A percentile compares a stretch with the other conserved stretches of the same genome.
Evolutionary conservation across 2,113 vertebrate species (phyloP).

Genomic region (Oostethus manadensis): DNA sequence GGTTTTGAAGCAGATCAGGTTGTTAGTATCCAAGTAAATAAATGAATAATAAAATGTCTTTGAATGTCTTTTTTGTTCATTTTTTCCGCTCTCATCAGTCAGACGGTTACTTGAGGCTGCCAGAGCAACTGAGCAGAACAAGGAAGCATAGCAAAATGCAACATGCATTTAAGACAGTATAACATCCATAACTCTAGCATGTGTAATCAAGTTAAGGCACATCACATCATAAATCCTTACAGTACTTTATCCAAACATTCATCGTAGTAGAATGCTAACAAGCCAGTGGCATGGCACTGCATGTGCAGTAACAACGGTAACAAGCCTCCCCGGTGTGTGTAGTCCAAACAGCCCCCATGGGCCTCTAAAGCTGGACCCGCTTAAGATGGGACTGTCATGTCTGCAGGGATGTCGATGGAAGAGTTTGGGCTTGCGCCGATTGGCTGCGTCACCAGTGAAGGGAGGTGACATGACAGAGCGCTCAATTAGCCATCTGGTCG

Average conservation of each 20-base stretch:
- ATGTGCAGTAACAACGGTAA: conserved; percentile 44
- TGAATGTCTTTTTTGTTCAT: too few species aligned
- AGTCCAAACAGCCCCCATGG: conserved; percentile 41
- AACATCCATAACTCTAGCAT: too few species aligned
- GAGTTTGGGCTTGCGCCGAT: conserved; percentile 52
- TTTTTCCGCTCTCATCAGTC: too few species aligned
- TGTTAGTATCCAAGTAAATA: too few species aligned
- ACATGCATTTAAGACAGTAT: too few species aligned
- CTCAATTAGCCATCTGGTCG: conserved; percentile 69
- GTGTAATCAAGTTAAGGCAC: neutral
- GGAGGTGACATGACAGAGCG: conserved; percentile 65
- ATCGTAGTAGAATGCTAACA: conserved; percentile 50
- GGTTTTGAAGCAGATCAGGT: too few species aligned
- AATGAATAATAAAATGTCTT: too few species aligned
- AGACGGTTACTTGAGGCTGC: too few species aligned
- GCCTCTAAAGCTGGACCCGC: conserved; percentile 51
- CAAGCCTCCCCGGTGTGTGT: conserved; percentile 32
- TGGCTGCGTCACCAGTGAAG: conserved; percentile 58
- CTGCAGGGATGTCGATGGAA: conserved; percentile 41
- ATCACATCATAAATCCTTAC: conserved; percentile 27
- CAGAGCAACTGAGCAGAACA: too few species aligned
- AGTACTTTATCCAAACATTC: conserved; percentile 2
- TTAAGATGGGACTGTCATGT: conserved; percentile 50
- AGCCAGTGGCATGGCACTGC: conserved; percentile 33
- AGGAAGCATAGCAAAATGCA: too few species aligned